phyloP scores from a whole-genome alignment of 2,888 invertebrate genomes.

The Pemphredon lugubris region DNA sequence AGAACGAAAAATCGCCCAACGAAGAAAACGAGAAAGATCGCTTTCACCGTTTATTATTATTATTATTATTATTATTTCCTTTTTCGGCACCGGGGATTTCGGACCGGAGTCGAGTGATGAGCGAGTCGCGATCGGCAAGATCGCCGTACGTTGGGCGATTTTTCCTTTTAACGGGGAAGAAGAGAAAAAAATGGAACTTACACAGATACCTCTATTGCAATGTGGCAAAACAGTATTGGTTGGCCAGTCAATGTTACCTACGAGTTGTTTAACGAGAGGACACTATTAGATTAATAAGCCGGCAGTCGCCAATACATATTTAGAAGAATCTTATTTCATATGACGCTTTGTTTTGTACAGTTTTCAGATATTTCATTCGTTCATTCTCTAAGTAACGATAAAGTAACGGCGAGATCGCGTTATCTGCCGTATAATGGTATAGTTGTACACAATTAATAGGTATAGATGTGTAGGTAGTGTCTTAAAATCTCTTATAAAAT shows the following conservation, averaged over 20 bases:
- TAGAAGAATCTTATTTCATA: constrained; percentile 56
- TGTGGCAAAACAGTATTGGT: constrained; percentile 66
- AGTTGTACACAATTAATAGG: constrained; percentile 58
- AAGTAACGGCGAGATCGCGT: constrained; percentile 2
- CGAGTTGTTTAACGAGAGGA: constrained; percentile 70
- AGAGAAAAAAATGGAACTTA: not conserved
- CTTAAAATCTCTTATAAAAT: constrained; percentile 62
- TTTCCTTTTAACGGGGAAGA: not conserved
- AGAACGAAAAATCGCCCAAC: constrained; percentile 11
- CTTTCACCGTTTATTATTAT: not conserved
- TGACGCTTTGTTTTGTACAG: constrained; percentile 61
- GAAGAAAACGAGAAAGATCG: not conserved
- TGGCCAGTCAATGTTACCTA: constrained; percentile 70
- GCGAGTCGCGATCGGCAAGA: too few species aligned
- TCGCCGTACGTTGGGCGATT: constrained; percentile 5
- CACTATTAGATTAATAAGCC: constrained; percentile 45
- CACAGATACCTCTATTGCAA: constrained; percentile 45
- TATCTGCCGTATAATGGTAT: constrained; percentile 26
- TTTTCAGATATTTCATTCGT: constrained; percentile 46
- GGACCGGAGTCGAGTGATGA: too few species aligned
- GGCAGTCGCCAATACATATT: constrained; percentile 51
- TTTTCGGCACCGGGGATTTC: too few species aligned
- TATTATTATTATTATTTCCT: too few species aligned
- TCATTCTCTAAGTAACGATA: constrained; percentile 34
- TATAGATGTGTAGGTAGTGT: constrained; percentile 70